These are phyloP conservation scores for Cerceris ruficornis DNA, from an alignment of 2,888 invertebrate genomes.

Conservation along the genomic window DNA sequence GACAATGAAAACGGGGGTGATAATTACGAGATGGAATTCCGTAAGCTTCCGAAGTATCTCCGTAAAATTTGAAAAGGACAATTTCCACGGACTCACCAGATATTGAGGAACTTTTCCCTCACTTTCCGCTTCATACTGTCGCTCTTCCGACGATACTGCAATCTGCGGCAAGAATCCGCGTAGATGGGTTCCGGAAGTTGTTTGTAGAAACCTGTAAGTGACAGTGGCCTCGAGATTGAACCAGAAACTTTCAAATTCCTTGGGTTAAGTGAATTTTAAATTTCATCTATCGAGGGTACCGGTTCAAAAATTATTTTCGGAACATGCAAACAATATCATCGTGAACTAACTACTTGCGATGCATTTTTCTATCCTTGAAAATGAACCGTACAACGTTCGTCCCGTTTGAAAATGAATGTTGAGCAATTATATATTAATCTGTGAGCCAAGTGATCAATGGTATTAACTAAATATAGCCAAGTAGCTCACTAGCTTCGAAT, in stretches of 20 bases:
- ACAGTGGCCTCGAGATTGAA: slow-evolving; percentile 45
- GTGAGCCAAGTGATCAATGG: too few species aligned
- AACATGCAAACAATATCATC: neutral
- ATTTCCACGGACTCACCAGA: slow-evolving; percentile 83
- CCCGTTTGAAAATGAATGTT: too few species aligned
- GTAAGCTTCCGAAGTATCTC: neutral
- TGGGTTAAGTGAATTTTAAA: neutral
- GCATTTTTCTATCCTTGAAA: neutral
- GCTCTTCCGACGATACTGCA: slow-evolving; percentile 85
- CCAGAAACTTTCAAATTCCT: slow-evolving; percentile 32
- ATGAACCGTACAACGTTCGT: too few species aligned
- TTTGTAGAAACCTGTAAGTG: slow-evolving; percentile 84
- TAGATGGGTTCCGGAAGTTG: slow-evolving; percentile 85
- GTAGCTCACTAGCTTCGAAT: slow-evolving; percentile 1
- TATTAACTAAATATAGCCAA: too few species aligned
- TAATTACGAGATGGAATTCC: neutral
- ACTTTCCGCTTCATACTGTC: slow-evolving; percentile 84
- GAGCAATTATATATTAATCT: too few species aligned
- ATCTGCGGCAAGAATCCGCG: slow-evolving; percentile 83
- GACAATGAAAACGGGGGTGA: neutral
- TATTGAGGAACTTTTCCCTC: slow-evolving; percentile 85
- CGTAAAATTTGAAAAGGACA: neutral
- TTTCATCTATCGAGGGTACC: slow-evolving; percentile 2
- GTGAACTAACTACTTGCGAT: neutral
- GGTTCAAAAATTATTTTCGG: neutral